Evolutionary conservation across 2,113 vertebrate genomes (phyloP).

Genomic region (Malurus elegans): DNA sequence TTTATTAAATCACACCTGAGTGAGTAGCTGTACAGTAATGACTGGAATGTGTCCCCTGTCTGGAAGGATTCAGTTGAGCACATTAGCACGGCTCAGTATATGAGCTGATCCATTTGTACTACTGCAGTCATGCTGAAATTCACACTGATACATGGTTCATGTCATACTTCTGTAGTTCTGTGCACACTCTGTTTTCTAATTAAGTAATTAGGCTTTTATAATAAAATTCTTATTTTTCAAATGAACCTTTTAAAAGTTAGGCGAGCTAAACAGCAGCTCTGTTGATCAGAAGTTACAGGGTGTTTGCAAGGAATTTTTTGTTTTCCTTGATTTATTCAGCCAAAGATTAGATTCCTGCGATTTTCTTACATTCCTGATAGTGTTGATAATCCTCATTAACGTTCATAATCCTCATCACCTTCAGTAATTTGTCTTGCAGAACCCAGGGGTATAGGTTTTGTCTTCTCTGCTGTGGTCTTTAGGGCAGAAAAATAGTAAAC

Average conservation of each 20-base stretch:
- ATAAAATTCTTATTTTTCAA: neutral
- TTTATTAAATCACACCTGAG: neutral
- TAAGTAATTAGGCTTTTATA: neutral
- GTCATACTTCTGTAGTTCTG: neutral
- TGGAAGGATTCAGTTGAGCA: neutral
- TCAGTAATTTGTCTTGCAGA: neutral
- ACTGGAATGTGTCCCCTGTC: slow-evolving; percentile 10
- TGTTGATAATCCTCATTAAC: neutral
- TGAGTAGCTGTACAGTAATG: slow-evolving; percentile 16
- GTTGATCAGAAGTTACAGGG: neutral
- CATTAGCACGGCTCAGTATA: neutral
- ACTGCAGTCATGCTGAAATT: neutral
- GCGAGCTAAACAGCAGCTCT: neutral
- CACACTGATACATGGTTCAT: neutral
- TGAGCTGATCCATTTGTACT: neutral
- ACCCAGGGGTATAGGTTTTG: neutral
- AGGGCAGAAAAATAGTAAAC: neutral
- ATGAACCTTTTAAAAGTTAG: neutral
- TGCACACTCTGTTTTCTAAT: neutral
- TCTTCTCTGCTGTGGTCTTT: neutral
- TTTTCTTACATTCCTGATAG: neutral
- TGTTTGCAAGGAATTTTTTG: neutral
- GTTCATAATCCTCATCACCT: neutral
- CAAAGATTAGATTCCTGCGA: neutral
- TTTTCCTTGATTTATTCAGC: neutral